These are phyloP conservation scores for Ammospiza nelsoni DNA, from an alignment of 2,113 vertebrate species.

Conservation along the genomic window DNA sequence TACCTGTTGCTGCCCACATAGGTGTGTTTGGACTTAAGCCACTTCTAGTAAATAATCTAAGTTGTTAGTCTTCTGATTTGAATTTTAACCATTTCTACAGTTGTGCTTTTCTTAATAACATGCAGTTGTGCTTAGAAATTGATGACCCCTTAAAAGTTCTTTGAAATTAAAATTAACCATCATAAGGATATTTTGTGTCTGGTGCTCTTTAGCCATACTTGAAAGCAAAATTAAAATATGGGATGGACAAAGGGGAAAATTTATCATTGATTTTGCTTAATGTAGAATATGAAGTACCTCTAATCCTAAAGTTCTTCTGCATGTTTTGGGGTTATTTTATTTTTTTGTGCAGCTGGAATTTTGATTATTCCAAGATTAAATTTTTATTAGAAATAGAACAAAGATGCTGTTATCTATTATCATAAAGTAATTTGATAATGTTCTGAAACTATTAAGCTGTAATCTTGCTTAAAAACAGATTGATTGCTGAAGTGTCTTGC, in stretches of 20 bases:
- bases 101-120: background rate
- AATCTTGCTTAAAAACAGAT: background rate
- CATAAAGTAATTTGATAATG: background rate
- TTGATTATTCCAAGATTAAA: background rate
- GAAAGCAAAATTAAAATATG: background rate
- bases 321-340: background rate
- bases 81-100: background rate
- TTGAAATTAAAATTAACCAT: background rate
- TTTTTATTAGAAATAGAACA: background rate
- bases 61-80: background rate
- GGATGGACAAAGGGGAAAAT: background rate
- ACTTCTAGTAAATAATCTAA: background rate
- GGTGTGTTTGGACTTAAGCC: background rate
- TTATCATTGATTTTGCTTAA: background rate
- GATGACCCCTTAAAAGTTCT: background rate
- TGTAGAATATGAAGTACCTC: background rate
- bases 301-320: background rate
- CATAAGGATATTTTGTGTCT: background rate
- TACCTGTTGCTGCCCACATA: background rate
- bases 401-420: background rate
- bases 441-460: background rate
- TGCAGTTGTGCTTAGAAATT: background rate
- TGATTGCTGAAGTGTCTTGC: background rate
- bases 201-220: background rate
- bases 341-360: background rate